A percentile compares a stretch with the other conserved stretches of the same genome.
Evolutionary conservation across 2,113 vertebrate species (phyloP).

Genomic region (Baryphthengus martii): DNA sequence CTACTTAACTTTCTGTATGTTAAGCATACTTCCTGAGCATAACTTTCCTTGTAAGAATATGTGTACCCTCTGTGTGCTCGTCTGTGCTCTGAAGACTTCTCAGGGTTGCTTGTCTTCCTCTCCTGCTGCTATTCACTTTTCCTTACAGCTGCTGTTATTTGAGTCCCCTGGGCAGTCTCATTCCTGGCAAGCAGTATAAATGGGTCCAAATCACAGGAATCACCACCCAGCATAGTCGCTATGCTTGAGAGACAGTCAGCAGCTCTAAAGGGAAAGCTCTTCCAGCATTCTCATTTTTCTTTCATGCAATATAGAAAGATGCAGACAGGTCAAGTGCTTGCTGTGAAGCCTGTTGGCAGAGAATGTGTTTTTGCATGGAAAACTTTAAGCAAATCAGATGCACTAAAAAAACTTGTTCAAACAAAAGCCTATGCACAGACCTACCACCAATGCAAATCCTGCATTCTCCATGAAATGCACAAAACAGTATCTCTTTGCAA

Average conservation of each 20-base stretch:
- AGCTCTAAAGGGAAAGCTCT: not conserved
- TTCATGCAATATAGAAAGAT: not conserved
- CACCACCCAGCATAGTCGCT: not conserved
- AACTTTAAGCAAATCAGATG: not conserved
- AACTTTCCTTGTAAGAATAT: not conserved
- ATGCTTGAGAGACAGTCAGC: not conserved
- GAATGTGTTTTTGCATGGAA: not conserved
- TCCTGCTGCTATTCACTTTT: not conserved
- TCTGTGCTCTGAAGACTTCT: not conserved
- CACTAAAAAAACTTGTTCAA: not conserved
- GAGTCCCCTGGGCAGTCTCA: not conserved
- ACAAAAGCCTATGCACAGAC: not conserved
- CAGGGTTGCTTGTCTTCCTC: not conserved
- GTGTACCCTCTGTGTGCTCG: not conserved
- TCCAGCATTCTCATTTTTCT: not conserved
- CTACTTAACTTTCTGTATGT: not conserved
- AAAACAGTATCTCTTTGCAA: not conserved
- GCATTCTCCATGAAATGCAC: not conserved
- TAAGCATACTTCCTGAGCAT: not conserved
- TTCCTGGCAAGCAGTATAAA: not conserved
- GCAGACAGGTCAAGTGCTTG: not conserved
- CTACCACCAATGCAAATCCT: not conserved
- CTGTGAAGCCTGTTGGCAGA: not conserved
- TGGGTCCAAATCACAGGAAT: not conserved
- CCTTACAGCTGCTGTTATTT: not conserved